Evolutionary conservation across 2,113 vertebrate species (phyloP), one percentile per base, ranked within the genome.

Genomic region (Phylloscopus whistleri): DNA sequence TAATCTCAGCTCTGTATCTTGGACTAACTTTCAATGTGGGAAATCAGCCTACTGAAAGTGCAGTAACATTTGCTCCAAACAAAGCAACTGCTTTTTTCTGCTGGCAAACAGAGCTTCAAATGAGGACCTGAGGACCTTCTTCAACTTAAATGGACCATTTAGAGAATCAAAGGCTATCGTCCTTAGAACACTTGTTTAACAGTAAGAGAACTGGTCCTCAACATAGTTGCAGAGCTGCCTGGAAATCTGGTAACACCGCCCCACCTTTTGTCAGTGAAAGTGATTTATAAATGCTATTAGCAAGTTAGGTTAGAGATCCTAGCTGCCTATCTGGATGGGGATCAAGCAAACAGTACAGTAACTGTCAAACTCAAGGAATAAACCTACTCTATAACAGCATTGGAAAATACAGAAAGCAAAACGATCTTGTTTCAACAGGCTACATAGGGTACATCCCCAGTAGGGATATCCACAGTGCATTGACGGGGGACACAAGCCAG

Each of bases 401-500:
- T 30, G n/a, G 69, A 74, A 88, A 91, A 85, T 5, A 11, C 26
- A 78, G 27, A 73, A 16, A 37, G 15, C 35, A 82, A 46, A 66
- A 37, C 17, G 10, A 22, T 26, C 21, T 46, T 68, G 33, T 75
- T 93, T 60, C 35, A 67, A 10, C 10, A 70, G 43, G 59, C 51
- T 76, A 46, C 37, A 11, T 1, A 51, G 52, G 6, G 27, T 55
- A 59, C 1, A 1, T 75, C 9, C 41, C 15, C 72, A 56, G 11
- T 1, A 53, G 35, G 17, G 18, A 37, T 0, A 2, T 35, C 51
- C 18, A 23, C 13, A 64, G 1, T 0, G 0, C 23, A 16, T 23
- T 33, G 62, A 46, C 43, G 26, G 23, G 49, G 87, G 66, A 26
- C 49, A 64, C 46, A 64, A 68, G 37, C 21, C 43, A 3, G 3